A percentile compares a stretch with the other conserved stretches of the same genome.
These are phyloP conservation scores for Harpalus rubripes DNA, from an alignment of 2,888 invertebrate genomes.

Conservation along the genomic window DNA sequence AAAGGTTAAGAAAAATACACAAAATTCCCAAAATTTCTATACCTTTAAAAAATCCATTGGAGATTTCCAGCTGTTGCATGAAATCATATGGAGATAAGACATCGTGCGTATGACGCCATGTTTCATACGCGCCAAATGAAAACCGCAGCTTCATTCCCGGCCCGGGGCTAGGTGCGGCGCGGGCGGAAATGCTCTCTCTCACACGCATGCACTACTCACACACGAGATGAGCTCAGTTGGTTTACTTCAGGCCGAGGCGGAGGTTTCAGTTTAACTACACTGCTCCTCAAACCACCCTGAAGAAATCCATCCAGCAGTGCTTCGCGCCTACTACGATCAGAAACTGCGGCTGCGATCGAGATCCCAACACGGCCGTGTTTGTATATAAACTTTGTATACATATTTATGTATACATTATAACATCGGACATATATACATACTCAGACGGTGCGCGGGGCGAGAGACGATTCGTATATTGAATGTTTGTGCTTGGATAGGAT, in stretches of 20 bases:
- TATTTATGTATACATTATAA: slow-evolving; percentile 66
- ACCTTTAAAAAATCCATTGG: slow-evolving; percentile 12
- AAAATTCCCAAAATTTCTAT: no score
- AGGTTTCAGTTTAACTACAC: background rate
- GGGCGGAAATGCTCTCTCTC: background rate
- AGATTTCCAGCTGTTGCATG: slow-evolving; percentile 15
- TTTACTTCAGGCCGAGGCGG: slow-evolving; percentile 38
- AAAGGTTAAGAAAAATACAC: no score
- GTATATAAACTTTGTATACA: slow-evolving; percentile 65
- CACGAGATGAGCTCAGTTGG: slow-evolving; percentile 15
- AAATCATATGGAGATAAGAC: slow-evolving; percentile 24
- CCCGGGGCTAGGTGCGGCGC: slow-evolving; percentile 1
- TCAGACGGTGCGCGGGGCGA: slow-evolving; percentile 21
- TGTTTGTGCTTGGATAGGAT: slow-evolving; percentile 55
- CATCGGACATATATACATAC: slow-evolving; percentile 52
- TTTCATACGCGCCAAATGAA: slow-evolving; percentile 45
- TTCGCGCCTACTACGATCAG: slow-evolving; percentile 9
- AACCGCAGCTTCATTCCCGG: slow-evolving; percentile 28
- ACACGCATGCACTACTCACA: slow-evolving; percentile 15
- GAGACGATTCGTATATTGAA: slow-evolving; percentile 51
- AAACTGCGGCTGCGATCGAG: slow-evolving; percentile 32
- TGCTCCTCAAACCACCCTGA: slow-evolving; percentile 11
- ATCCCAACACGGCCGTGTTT: slow-evolving; percentile 56
- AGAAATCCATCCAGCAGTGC: background rate
- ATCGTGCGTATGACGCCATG: slow-evolving; percentile 31